Conservation (phyloP, 2,113 vertebrate species). For the Corvus moneduloides region DNA sequence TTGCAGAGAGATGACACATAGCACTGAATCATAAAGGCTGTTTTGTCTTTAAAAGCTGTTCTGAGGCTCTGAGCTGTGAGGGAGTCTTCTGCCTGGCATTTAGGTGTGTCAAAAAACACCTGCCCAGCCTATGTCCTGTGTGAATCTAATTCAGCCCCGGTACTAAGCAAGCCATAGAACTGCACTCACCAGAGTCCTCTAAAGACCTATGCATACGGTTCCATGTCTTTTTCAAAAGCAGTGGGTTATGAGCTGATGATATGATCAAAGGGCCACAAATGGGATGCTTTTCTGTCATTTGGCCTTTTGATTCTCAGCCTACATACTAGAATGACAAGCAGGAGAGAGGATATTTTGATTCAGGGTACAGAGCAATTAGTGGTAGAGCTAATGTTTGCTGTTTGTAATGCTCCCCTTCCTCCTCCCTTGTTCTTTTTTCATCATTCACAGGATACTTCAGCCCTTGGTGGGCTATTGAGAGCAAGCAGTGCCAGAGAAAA, state of each 20-base stretch:
- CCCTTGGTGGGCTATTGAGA: neutral
- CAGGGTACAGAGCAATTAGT: neutral
- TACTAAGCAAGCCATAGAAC: neutral
- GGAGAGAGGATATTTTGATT: neutral
- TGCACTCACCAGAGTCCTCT: neutral
- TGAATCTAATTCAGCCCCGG: neutral
- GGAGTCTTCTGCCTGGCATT: neutral
- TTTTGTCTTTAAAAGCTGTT: slow-evolving; percentile 28
- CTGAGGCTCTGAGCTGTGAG: neutral
- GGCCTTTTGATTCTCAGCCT: neutral
- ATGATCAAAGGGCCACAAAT: neutral
- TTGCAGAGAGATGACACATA: neutral
- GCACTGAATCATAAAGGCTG: slow-evolving; percentile 1
- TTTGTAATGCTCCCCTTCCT: neutral
- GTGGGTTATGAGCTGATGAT: neutral
- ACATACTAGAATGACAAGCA: neutral
- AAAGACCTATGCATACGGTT: neutral
- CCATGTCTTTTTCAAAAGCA: neutral
- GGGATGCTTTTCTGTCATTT: neutral
- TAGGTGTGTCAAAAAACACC: neutral
- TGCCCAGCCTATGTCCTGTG: neutral
- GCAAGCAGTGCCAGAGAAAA: neutral
- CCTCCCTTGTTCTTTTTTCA: neutral
- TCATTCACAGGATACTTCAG: neutral
- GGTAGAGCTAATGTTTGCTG: neutral